These are phyloP conservation scores for Rhagophthalmus giganteus DNA, from an alignment of 2,888 invertebrate species.

Conservation along the genomic window DNA sequence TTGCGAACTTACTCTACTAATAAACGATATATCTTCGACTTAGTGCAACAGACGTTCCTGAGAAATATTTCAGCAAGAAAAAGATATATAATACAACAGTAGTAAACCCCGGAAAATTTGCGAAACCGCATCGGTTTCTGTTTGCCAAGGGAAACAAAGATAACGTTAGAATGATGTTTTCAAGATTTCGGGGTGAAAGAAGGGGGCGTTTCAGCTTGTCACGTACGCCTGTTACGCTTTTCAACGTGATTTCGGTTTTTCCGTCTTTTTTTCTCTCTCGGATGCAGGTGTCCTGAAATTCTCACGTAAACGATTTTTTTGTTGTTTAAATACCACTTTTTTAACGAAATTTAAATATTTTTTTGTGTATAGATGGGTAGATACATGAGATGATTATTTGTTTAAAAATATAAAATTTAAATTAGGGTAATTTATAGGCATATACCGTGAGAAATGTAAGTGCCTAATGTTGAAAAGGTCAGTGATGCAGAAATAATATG, in stretches of 20 bases:
- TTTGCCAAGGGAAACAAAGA: slow-evolving; percentile 16
- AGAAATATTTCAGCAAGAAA: slow-evolving; percentile 18
- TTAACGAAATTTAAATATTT: no score
- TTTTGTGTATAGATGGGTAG: no score
- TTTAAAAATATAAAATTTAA: no score
- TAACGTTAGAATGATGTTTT: slow-evolving; percentile 16
- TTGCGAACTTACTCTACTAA: slow-evolving; percentile 20
- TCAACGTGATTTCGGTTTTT: slow-evolving; percentile 39
- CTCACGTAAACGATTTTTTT: no score
- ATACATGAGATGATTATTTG: no score
- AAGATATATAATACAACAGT: slow-evolving; percentile 13
- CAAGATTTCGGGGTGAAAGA: slow-evolving; percentile 8
- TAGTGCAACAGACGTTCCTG: slow-evolving; percentile 8
- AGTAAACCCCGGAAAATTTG: slow-evolving; percentile 9
- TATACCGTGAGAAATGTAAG: slow-evolving; percentile 15
- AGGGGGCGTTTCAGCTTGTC: slow-evolving; percentile 37
- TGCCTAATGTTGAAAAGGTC: slow-evolving; percentile 19
- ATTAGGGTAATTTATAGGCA: slow-evolving; percentile 13
- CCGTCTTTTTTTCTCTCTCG: slow-evolving; percentile 19
- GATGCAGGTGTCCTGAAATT: slow-evolving; percentile 6
- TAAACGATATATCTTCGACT: slow-evolving; percentile 28
- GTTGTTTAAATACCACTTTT: no score
- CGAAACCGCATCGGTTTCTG: slow-evolving; percentile 11
- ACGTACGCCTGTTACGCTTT: slow-evolving; percentile 42
- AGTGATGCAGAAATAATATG: slow-evolving; percentile 22